phyloP scores from a whole-genome alignment of 2,797 vertebrate species.

The Odontamblyopus lacepedii region DNA sequence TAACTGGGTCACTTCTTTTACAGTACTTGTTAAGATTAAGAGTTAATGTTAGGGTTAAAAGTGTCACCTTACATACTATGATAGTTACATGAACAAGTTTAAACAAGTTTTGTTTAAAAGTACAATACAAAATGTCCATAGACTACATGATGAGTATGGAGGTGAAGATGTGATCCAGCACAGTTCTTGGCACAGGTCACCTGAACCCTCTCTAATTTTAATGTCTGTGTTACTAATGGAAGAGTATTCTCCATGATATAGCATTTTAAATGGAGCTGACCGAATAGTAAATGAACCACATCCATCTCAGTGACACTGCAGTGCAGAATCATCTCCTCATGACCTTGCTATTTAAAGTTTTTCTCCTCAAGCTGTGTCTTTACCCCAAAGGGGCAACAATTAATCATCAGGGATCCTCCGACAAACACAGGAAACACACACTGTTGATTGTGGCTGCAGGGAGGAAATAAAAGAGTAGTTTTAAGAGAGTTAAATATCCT shows the following conservation, averaged over 20 bases:
- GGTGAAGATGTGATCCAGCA: constrained; percentile 46
- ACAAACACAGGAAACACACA: constrained; percentile 16
- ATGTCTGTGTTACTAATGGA: constrained; percentile 70
- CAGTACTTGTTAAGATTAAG: too few species aligned
- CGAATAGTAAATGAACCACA: constrained; percentile 77
- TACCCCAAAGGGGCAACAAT: constrained; percentile 47
- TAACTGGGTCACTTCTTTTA: background rate
- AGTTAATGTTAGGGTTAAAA: too few species aligned
- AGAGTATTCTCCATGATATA: constrained; percentile 70
- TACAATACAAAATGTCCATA: constrained; percentile 15
- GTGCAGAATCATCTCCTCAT: constrained; percentile 68
- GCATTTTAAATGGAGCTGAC: constrained; percentile 77
- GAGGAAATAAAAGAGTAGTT: constrained; percentile 10
- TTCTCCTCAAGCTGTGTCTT: constrained; percentile 54
- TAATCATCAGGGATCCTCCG: constrained; percentile 37
- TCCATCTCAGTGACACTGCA: constrained; percentile 76
- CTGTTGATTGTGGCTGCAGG: constrained; percentile 16
- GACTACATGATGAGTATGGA: constrained; percentile 27
- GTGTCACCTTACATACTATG: too few species aligned
- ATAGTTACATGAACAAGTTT: too few species aligned
- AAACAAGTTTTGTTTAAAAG: background rate
- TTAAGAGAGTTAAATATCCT: background rate
- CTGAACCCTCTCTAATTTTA: constrained; percentile 66
- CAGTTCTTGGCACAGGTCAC: constrained; percentile 52
- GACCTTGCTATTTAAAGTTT: constrained; percentile 75